phyloP scores from a whole-genome alignment of 2,888 invertebrate genomes.

The Clitarchus hookeri region DNA sequence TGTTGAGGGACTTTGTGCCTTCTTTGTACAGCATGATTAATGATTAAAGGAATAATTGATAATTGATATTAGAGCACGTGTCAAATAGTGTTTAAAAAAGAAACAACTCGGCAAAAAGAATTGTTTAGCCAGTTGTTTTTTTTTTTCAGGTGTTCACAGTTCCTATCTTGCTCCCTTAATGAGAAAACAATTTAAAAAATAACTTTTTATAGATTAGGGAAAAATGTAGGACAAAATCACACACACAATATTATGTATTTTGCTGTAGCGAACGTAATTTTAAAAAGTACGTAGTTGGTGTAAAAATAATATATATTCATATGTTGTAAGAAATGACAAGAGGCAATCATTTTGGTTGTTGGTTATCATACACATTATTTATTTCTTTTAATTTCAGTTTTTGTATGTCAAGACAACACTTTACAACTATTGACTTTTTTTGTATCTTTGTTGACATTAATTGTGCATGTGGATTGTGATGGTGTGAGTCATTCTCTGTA shows the following conservation, averaged over 20 bases:
- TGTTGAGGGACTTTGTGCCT: conserved; percentile 47
- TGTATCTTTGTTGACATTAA: conserved; percentile 26
- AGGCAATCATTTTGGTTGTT: conserved; percentile 38
- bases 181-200: conserved; percentile 43
- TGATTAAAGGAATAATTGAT: conserved; percentile 34
- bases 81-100: conserved; percentile 43
- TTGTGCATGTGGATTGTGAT: conserved; percentile 19
- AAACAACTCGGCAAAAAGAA: conserved; percentile 32
- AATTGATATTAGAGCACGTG: conserved; percentile 46
- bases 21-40: conserved; percentile 45
- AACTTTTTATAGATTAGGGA: conserved; percentile 45
- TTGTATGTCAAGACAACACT: neutral
- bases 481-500: conserved; percentile 22
- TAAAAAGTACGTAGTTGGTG: conserved; percentile 37
- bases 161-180: conserved; percentile 49
- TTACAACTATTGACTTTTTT: neutral
- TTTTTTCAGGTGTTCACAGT: conserved; percentile 47
- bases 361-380: conserved; percentile 31
- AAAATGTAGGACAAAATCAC: conserved; percentile 38
- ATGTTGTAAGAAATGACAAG: conserved; percentile 35
- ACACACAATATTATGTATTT: conserved; percentile 42
- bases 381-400: conserved; percentile 34
- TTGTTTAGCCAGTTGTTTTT: conserved; percentile 40
- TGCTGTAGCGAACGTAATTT: conserved; percentile 39
- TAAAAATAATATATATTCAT: conserved; percentile 35